phyloP scores from a whole-genome alignment of 2,888 invertebrate species.

The Caenorhabditis doughertyi region DNA sequence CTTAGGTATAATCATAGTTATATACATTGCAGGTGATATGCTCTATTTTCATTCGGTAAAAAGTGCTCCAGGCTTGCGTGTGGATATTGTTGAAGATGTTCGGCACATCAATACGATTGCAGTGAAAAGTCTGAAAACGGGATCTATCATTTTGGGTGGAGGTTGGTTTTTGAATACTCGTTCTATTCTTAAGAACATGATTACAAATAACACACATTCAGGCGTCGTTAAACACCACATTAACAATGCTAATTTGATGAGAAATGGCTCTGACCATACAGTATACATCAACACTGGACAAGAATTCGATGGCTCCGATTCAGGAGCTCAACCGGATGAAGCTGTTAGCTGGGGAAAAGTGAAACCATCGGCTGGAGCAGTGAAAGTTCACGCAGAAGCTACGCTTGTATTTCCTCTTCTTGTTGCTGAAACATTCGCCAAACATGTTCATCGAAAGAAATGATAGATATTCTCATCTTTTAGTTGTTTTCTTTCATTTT shows the following conservation, averaged over 20 bases:
- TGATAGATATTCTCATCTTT: not conserved
- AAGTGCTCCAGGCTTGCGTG: conserved; percentile 90
- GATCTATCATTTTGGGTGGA: conserved; percentile 89
- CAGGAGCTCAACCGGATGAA: conserved; percentile 98
- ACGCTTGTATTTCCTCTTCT: conserved; percentile 94
- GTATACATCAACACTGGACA: conserved; percentile 93
- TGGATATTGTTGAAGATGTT: conserved; percentile 92
- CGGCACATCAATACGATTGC: conserved; percentile 94
- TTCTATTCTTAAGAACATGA: too few relatives aligned
- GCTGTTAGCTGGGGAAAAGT: conserved; percentile 98
- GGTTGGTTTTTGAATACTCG: too few relatives aligned
- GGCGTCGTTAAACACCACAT: conserved; percentile 96
- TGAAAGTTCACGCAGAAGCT: conserved; percentile 87
- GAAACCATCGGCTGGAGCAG: conserved; percentile 67
- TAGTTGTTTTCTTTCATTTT: not conserved
- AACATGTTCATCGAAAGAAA: conserved; percentile 39
- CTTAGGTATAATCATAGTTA: too few relatives aligned
- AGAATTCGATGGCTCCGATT: conserved; percentile 95
- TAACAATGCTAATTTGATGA: conserved; percentile 99
- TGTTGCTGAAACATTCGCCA: conserved; percentile 96
- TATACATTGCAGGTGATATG: conserved; percentile 91
- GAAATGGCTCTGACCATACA: conserved; percentile 96
- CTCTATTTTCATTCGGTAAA: conserved; percentile 97
- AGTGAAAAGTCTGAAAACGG: conserved; percentile 93
- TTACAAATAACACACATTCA: not conserved